phyloP scores from a whole-genome alignment of 2,113 vertebrate species.

The Noctilio leporinus region DNA sequence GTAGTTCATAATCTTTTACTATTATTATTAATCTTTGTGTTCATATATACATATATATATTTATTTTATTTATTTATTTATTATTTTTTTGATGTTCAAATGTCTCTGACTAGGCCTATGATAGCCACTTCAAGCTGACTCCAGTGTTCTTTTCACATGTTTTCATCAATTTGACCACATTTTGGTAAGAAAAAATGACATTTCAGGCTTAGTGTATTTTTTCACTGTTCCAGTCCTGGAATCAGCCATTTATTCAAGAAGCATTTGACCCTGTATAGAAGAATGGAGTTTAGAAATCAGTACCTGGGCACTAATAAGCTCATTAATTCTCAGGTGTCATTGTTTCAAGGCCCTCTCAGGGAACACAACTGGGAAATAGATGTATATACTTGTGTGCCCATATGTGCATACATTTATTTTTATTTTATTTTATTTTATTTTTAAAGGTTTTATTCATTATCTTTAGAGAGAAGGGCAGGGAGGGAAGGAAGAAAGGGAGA shows the following conservation, averaged over 20 bases:
- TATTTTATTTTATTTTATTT: no score
- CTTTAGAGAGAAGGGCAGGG: no score
- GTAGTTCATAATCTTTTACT: background rate
- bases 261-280: background rate
- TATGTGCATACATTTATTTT: no score
- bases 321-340: background rate
- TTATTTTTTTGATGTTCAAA: background rate
- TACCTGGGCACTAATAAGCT: background rate
- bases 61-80: no score
- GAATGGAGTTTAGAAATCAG: background rate
- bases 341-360: background rate
- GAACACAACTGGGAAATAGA: background rate
- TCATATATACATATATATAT: background rate
- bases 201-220: background rate
- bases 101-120: background rate
- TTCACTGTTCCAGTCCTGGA: background rate
- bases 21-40: background rate
- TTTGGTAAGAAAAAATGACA: background rate
- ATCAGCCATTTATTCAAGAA: background rate
- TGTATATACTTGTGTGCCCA: background rate
- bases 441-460: no score
- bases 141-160: background rate
- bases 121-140: background rate
- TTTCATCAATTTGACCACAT: background rate
- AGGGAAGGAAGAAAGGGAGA: no score